Evolutionary conservation across 2,888 invertebrate species (phyloP), one percentile per base, ranked within the genome.

Genomic region (Leistus spinibarbis): DNA sequence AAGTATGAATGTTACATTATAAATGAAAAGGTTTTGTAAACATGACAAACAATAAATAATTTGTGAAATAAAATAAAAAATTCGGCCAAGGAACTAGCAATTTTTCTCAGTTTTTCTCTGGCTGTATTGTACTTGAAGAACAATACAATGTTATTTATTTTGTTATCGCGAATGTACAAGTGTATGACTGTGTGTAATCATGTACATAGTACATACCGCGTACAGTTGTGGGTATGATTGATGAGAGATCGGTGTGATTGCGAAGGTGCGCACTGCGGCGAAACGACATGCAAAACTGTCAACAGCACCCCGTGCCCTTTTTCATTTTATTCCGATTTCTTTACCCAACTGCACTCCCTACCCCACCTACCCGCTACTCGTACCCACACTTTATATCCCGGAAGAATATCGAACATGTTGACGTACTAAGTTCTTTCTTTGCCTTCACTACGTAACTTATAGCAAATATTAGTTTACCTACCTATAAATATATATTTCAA

Each of bases 191-290:
- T 40, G 13, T 40, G 13, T 40, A 40, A 40, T 40, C 40, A 40
- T 40, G 40, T 40, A 40, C 5, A 13, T 40, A 24, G 7, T 24
- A 24, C 24, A 24, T 24, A 24, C 24, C 7, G 7, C 24, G 7
- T 24, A 40, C 40, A 40, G 7, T 10, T 40, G 27, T 2, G 40
- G 60, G 60, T 60, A 60, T 71, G 71, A 71, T 71, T 71, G 71
- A 71, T 71, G 71, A 71, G 71, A 62, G 71, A 71, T 71, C 54
- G 54, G 22, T 24, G 63, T 54, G 71, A 71, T 71, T 71, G 64
- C 64, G 19, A 54, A 68, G 65, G 68, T 56, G 56, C 62, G 53
- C 62, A 24, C 22, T 54, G 56, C 64, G 20, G 57, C 53, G 69
- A 60, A 19, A 17, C 27, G 57, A 23, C 56, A 27, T 69, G 69